Base-by-base conservation (phyloP, 2,797 vertebrate species). In the Lacerta viridis region DNA sequence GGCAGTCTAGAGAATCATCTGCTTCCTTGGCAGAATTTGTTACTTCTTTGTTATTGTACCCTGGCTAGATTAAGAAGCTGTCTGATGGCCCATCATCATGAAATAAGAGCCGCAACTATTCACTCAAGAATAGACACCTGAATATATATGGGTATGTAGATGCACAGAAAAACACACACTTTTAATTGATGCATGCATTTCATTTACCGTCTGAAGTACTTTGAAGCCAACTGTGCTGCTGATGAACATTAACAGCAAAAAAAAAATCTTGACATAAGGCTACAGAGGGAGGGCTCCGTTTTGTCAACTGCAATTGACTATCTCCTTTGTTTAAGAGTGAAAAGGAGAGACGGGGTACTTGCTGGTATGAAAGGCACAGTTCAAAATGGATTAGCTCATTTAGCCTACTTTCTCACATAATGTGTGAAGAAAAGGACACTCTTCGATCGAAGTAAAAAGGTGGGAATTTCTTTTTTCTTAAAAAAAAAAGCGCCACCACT, bases 61-160 rank as follows among this genome's bases (percentile, higher is more conserved):
- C 75, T 86, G 82, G 71, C 77, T 90, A 90, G n/a, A 87, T 33
- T 94, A 92, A 90, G 92, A 90, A 93, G 69, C 17, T 91, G 68
- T 43, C 82, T 87, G 50, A 93, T 88, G 77, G 82, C 91, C 91
- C 88, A 85, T 82, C 84, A 89, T 88, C 69, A 78, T 1, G 5
- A 93, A 33, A 71, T 92, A 91, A 91, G 59, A 61, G 36, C 84
- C 90, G 80, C 11, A 72, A 43, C n/a, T 33, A 85, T 50, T 88
- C 75, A n/a, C 20, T 90, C 83, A 69, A 89, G 18, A 90, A 3
- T n/a, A 36, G 41, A 77, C 78, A 39, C n/a, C 1, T 55, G 83
- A 83, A 33, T 75, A 66, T 81, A 27, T 64, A 7, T 64, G 79
- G 7, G 18, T 33, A 17, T 9, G 20, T 18, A 10, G 25, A 82